These are phyloP conservation scores for Thecocarcelia acutangulata DNA, from an alignment of 2,888 invertebrate species.

Conservation along the genomic window DNA sequence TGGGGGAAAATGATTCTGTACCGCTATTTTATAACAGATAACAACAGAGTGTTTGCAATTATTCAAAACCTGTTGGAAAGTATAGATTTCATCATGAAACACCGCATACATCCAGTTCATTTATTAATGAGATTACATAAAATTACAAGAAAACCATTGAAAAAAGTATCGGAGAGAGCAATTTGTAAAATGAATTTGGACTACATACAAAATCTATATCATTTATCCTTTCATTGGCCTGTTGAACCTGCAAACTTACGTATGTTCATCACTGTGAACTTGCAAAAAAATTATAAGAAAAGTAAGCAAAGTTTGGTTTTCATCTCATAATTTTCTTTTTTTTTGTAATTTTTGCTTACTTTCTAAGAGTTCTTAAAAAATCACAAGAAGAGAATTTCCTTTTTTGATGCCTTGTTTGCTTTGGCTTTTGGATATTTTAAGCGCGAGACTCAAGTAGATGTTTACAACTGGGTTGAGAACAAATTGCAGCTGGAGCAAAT, in stretches of 20 bases:
- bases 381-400: conserved; percentile 71
- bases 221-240: conserved; percentile 74
- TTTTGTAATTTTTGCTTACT: conserved; percentile 20
- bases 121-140: conserved; percentile 73
- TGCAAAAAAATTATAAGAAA: conserved; percentile 75
- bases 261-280: conserved; percentile 77
- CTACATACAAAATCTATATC: conserved; percentile 71
- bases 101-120: conserved; percentile 75
- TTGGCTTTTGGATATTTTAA: conserved; percentile 78
- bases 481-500: conserved; percentile 68
- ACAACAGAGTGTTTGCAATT: conserved; percentile 67
- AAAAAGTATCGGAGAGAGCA: conserved; percentile 45
- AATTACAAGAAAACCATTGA: conserved; percentile 27
- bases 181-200: conserved; percentile 58
- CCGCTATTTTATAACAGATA: conserved; percentile 70
- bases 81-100: conserved; percentile 68
- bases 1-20: conserved; percentile 72
- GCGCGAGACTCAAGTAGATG: conserved; percentile 73
- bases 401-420: conserved; percentile 77
- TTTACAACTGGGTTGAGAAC: conserved; percentile 74
- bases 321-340: background rate
- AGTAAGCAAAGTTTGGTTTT: conserved; percentile 73
- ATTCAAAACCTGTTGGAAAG: conserved; percentile 70
- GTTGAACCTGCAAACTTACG: conserved; percentile 69
- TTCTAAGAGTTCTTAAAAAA: conserved; percentile 72